Evolutionary conservation across 2,888 invertebrate species (phyloP).

Genomic region (Coelinius sp.): DNA sequence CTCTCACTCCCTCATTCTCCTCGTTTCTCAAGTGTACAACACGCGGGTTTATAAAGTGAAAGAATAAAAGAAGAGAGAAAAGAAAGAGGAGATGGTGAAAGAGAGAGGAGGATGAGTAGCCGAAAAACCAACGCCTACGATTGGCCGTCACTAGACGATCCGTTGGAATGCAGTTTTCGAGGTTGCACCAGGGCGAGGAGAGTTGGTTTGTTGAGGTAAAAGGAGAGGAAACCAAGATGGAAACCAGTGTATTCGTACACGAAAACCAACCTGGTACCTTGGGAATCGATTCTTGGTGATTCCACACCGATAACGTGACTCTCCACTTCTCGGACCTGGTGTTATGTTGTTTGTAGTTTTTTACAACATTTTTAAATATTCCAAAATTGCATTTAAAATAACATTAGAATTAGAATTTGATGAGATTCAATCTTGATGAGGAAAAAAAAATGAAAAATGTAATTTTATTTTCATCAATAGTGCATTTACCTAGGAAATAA

Average conservation of each 20-base stretch:
- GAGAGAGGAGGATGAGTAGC: background rate
- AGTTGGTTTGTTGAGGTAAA: background rate
- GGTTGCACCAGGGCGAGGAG: constrained; percentile 47
- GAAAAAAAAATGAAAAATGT: background rate
- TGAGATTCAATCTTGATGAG: background rate
- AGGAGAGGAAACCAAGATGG: constrained; percentile 1
- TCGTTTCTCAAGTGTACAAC: background rate
- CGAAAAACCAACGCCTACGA: constrained; percentile 46
- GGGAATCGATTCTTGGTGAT: constrained; percentile 48
- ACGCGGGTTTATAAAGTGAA: constrained; percentile 10
- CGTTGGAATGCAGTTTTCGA: constrained; percentile 61
- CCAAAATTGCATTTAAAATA: background rate
- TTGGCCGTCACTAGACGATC: constrained; percentile 53
- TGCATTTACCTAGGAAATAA: too few species aligned
- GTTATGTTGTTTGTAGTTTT: constrained; percentile 19
- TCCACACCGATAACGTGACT: constrained; percentile 54
- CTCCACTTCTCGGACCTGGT: constrained; percentile 1
- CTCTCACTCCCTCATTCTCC: background rate
- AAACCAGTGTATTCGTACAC: constrained; percentile 12
- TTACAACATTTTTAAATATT: constrained; percentile 9
- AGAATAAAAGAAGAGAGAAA: constrained; percentile 1
- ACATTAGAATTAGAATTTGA: background rate
- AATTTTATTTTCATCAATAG: too few species aligned
- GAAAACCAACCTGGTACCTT: constrained; percentile 1
- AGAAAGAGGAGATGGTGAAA: constrained; percentile 5